Evolutionary conservation across 2,888 invertebrate genomes (phyloP), one percentile per base, ranked within the genome.

Genomic region (Mechanitis mazaeus): DNA sequence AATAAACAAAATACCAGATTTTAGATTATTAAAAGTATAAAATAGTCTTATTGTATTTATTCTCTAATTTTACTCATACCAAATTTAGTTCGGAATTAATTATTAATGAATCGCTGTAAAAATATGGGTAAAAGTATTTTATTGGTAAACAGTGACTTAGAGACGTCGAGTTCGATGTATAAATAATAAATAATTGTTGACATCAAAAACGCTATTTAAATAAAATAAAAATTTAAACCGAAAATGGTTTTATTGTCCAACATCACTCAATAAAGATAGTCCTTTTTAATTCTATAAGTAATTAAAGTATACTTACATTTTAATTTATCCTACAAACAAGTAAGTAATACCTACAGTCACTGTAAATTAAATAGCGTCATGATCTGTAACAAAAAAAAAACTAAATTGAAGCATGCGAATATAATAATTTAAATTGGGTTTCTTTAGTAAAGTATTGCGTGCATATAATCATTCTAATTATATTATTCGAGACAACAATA

Each of bases 211-310:
- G 70, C 69, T 79, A 84, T 80, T 79, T 79, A 79, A 78, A 61
- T 64, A 53, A 64, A 81, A 80, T 81, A 77, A 85, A 85, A 81
- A 69, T 75, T 76, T 75, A 83, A 83, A 80, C 79, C 70, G 73
- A 76, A 64, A 75, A 69, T 72, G 72, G 75, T 85, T 85, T 85
- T 83, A 84, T 82, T 86, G 73, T 76, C 69, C 45, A 47, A 12
- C 60, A 47, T 45, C 35, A 58, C 45, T 31, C 57, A 47, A 54
- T 9, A 53, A 45, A 45, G 31, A 42, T 12, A 45, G 45, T 45
- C 31, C 35, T 42, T 54, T 33, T 45, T 42, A 45, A 12, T 38
- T 33, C 7, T 58, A 42, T 42, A 54, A 7, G 31, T 50, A 31
- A 50, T 3, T 31, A 31, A 20, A 20, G 20, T 20, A n/a, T 2